Conservation (phyloP, 2,888 invertebrate genomes). For the Podotricha telesiphe region DNA sequence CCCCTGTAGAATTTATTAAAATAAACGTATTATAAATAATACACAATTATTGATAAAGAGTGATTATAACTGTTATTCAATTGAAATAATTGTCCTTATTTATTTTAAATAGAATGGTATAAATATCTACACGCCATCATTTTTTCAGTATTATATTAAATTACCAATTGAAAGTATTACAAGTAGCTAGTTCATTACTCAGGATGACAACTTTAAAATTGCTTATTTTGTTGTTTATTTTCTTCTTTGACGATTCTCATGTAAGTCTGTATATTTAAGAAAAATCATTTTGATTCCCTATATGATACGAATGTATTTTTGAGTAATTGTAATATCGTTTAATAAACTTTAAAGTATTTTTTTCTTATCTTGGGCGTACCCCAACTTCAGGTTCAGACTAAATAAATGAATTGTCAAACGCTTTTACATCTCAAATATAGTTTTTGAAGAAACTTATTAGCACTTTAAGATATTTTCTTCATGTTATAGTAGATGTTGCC, state of each 20-base stretch:
- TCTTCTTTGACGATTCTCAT: constrained; percentile 11
- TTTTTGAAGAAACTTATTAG: too few relatives aligned
- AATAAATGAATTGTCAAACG: too few relatives aligned
- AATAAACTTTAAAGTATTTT: too few relatives aligned
- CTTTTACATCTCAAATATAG: too few relatives aligned
- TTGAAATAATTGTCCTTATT: not conserved
- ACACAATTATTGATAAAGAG: not conserved
- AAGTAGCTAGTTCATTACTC: not conserved
- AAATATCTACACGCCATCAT: not conserved
- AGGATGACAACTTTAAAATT: constrained; percentile 13
- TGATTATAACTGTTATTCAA: constrained; percentile 1
- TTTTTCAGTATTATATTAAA: not conserved
- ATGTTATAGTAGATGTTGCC: too few relatives aligned
- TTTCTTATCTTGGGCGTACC: too few relatives aligned
- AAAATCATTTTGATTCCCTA: not conserved
- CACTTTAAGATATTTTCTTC: too few relatives aligned
- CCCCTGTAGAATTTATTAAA: not conserved
- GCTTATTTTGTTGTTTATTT: constrained; percentile 7
- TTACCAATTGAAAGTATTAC: not conserved
- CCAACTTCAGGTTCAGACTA: too few relatives aligned
- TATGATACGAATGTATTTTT: not conserved
- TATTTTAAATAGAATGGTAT: constrained; percentile 12
- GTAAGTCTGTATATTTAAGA: constrained; percentile 10
- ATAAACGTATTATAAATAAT: not conserved
- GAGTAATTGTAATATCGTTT: too few relatives aligned